These are phyloP conservation scores for Drosophila nr. fundita DNA, from an alignment of 2,888 invertebrate genomes.

Conservation along the genomic window DNA sequence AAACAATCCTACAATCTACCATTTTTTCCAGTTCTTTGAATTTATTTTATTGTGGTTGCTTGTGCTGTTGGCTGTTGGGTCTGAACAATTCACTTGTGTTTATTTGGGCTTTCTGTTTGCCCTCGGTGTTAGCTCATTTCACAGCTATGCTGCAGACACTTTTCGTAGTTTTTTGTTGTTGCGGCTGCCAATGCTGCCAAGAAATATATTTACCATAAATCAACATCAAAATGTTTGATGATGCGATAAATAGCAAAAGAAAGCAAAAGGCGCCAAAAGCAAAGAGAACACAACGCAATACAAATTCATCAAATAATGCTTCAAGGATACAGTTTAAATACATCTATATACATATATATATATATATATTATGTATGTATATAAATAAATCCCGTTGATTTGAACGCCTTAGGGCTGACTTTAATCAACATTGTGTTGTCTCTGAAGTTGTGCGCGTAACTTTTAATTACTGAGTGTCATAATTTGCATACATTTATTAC, in stretches of 20 bases:
- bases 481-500: conserved; percentile 73
- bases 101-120: conserved; percentile 72
- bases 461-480: conserved; percentile 68
- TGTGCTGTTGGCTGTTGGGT: conserved; percentile 1
- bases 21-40: conserved; percentile 27
- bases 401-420: conserved; percentile 6
- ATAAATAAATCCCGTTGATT: conserved; percentile 14
- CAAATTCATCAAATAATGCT: conserved; percentile 42
- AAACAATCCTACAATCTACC: conserved; percentile 21
- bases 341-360: background rate
- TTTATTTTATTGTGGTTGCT: conserved; percentile 33
- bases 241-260: conserved; percentile 77
- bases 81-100: conserved; percentile 60
- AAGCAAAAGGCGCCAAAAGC: conserved; percentile 53
- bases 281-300: conserved; percentile 28
- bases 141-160: conserved; percentile 55
- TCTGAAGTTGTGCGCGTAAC: conserved; percentile 31
- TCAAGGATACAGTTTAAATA: conserved; percentile 14
- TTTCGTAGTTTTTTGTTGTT: conserved; percentile 35
- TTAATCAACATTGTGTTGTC: conserved; percentile 27
- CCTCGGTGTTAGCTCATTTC: conserved; percentile 69
- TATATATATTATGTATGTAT: background rate
- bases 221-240: conserved; percentile 81
- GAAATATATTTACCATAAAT: conserved; percentile 80
- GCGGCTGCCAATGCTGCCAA: conserved; percentile 45